These are phyloP conservation scores for Alligator sinensis DNA, from an alignment of 2,113 vertebrate genomes.

Conservation along the genomic window DNA sequence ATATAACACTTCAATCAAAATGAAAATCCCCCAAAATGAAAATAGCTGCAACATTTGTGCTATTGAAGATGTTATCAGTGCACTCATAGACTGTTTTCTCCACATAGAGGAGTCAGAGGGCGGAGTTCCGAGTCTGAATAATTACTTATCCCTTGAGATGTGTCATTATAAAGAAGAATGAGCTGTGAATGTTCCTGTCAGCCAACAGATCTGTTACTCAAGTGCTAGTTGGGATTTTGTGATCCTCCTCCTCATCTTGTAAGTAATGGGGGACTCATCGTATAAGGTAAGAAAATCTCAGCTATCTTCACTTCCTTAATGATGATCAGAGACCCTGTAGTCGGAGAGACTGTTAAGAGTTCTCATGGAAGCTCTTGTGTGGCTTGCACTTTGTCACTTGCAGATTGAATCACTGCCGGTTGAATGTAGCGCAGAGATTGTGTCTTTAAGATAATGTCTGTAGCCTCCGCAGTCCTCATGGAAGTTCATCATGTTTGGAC, in stretches of 20 bases:
- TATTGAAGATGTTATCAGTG: not conserved
- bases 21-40: too few species aligned
- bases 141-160: conserved; percentile 66
- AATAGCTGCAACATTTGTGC: not conserved
- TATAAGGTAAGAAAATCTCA: conserved; percentile 60
- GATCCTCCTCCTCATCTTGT: conserved; percentile 6
- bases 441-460: not conserved
- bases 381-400: not conserved
- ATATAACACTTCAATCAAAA: too few species aligned
- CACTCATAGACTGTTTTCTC: conserved; percentile 8
- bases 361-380: not conserved
- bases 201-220: conserved; percentile 53
- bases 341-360: not conserved
- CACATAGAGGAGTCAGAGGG: conserved; percentile 58
- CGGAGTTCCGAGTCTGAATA: conserved; percentile 57
- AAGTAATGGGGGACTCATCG: conserved; percentile 54
- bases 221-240: not conserved
- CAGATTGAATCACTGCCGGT: not conserved
- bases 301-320: rapidly evolving
- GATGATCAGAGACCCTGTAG: rapidly evolving
- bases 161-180: conserved; percentile 48
- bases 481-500: conserved; percentile 27
- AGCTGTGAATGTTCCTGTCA: conserved; percentile 40
- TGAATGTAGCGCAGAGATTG: rapidly evolving
- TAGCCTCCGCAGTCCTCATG: not conserved